These are phyloP conservation scores for Crotalus viridis DNA, from an alignment of 2,113 vertebrate species.

Conservation along the genomic window DNA sequence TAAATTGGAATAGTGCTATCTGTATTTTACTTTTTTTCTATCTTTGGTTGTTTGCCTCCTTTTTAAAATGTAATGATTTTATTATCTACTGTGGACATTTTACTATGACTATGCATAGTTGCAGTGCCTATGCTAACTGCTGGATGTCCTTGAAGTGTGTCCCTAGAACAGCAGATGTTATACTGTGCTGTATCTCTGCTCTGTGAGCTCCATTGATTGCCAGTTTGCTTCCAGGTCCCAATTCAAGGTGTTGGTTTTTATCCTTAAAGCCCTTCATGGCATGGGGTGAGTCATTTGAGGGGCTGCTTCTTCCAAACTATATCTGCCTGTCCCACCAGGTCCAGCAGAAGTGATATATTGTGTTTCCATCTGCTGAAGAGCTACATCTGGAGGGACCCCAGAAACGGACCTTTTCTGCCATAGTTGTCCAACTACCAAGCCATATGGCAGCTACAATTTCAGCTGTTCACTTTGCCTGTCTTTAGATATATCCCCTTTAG, in stretches of 20 bases:
- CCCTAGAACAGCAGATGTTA: background rate
- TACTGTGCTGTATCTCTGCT: background rate
- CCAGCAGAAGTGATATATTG: background rate
- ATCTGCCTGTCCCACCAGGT: background rate
- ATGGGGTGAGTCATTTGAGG: background rate
- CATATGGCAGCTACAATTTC: background rate
- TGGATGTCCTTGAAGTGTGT: background rate
- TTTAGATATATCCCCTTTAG: background rate
- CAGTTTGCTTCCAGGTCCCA: background rate
- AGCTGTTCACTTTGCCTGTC: background rate
- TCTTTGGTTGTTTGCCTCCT: too few species aligned
- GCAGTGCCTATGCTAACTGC: background rate
- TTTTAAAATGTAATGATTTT: too few species aligned
- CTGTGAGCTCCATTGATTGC: background rate
- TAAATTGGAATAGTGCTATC: too few species aligned
- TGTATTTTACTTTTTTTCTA: too few species aligned
- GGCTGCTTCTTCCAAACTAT: background rate
- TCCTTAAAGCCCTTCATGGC: background rate
- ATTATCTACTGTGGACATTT: background rate
- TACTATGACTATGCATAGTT: background rate
- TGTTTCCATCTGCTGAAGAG: background rate
- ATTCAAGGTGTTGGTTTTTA: background rate
- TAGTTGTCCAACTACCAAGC: background rate
- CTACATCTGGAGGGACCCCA: background rate
- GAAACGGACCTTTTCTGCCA: background rate